These are phyloP conservation scores for Drosophila ezoana DNA, from an alignment of 2,888 invertebrate genomes.

Conservation along the genomic window DNA sequence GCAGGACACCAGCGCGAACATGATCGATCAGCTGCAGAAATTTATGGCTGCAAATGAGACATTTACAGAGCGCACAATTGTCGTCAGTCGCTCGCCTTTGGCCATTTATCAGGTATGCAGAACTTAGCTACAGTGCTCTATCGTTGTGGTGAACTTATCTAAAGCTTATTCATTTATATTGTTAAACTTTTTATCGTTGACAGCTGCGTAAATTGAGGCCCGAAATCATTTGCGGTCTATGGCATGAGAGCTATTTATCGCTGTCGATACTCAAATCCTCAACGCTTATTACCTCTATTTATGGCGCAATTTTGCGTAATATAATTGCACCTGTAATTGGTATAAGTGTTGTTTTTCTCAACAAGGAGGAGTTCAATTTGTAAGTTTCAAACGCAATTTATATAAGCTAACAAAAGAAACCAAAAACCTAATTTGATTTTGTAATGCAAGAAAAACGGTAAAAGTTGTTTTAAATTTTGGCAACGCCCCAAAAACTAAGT, in stretches of 20 bases:
- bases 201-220: constrained; percentile 83
- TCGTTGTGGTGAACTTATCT: background rate
- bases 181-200: constrained; percentile 9
- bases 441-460: background rate
- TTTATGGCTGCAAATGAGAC: constrained; percentile 75
- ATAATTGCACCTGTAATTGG: constrained; percentile 85
- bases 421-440: background rate
- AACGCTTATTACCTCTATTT: constrained; percentile 84
- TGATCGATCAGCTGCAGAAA: constrained; percentile 81
- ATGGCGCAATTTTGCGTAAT: constrained; percentile 84
- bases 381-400: constrained; percentile 60
- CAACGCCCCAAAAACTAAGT: background rate
- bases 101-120: constrained; percentile 83
- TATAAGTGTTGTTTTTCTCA: constrained; percentile 84
- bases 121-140: background rate
- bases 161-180: background rate
- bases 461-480: background rate
- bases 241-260: constrained; percentile 84
- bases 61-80: constrained; percentile 81
- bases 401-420: background rate
- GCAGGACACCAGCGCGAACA: constrained; percentile 81
- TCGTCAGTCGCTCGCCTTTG: constrained; percentile 83
- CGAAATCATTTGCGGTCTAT: constrained; percentile 84
- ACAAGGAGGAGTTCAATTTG: constrained; percentile 85
- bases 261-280: constrained; percentile 83